These are phyloP conservation scores for Coilia nasus DNA, from an alignment of 2,797 vertebrate genomes.

Conservation along the genomic window DNA sequence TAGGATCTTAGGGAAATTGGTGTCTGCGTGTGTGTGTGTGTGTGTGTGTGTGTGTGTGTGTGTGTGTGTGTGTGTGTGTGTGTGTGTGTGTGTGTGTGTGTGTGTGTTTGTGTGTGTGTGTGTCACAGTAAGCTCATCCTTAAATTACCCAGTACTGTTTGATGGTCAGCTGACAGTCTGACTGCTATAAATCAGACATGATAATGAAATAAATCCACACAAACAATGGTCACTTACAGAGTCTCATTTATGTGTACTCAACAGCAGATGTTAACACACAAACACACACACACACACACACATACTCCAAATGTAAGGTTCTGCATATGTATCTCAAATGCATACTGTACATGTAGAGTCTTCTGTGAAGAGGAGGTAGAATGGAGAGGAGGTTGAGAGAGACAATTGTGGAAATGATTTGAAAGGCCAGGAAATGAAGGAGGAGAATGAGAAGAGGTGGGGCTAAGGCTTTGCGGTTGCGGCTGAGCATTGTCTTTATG, in stretches of 20 bases:
- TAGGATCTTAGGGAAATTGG: constrained; percentile 3
- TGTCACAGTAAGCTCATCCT: neutral
- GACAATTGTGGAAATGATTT: neutral
- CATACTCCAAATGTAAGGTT: neutral
- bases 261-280: neutral
- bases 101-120: neutral
- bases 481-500: neutral
- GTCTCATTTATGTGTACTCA: too few relatives aligned
- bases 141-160: neutral
- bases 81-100: neutral
- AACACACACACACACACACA: neutral
- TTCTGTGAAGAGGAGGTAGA: neutral
- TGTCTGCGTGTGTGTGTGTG: neutral
- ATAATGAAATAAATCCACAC: neutral
- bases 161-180: neutral
- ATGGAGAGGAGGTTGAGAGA: neutral
- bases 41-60: neutral
- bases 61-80: neutral
- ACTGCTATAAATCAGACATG: neutral
- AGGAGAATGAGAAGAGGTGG: neutral
- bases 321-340: neutral
- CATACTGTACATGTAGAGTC: neutral
- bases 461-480: neutral
- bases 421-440: constrained; percentile 1
- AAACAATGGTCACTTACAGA: neutral